Evolutionary conservation across 2,113 vertebrate genomes (phyloP).

Genomic region (Geococcyx californianus): DNA sequence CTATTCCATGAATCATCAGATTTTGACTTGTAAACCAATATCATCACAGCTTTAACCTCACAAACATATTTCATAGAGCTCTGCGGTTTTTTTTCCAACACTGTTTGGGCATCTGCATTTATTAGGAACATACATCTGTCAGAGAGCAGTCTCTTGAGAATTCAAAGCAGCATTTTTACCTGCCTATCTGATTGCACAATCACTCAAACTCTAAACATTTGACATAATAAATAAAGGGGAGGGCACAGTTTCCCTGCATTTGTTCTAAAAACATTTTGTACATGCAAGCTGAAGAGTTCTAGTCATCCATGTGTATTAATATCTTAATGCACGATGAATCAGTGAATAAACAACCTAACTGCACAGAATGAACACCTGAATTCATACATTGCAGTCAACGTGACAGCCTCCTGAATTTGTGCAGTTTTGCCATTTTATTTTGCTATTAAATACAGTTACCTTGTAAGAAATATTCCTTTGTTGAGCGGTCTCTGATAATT

Average conservation of each 20-base stretch:
- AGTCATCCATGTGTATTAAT: not conserved
- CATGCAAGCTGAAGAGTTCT: not conserved
- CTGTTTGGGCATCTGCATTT: slow-evolving; percentile 27
- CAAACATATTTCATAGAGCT: not conserved
- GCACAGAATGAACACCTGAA: not conserved
- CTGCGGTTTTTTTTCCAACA: not conserved
- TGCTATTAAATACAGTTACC: slow-evolving; percentile 70
- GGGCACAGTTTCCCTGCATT: not conserved
- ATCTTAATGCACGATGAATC: not conserved
- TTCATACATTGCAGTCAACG: not conserved
- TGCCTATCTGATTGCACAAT: not conserved
- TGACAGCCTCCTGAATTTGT: not conserved
- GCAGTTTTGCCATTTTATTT: not conserved
- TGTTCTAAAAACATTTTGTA: not conserved
- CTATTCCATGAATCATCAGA: slow-evolving; percentile 36
- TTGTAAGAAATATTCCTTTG: slow-evolving; percentile 90
- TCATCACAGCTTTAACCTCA: slow-evolving; percentile 30
- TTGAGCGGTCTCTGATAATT: slow-evolving; percentile 90
- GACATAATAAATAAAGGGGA: slow-evolving; percentile 24
- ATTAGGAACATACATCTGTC: slow-evolving; percentile 27
- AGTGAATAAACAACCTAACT: slow-evolving; percentile 14
- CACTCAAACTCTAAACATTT: not conserved
- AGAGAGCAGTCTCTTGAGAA: not conserved
- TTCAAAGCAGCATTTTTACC: slow-evolving; percentile 1
- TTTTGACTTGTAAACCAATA: slow-evolving; percentile 44